Evolutionary conservation across 2,888 invertebrate genomes (phyloP), one percentile per base, ranked within the genome.

Genomic region (Craniophora ligustri): DNA sequence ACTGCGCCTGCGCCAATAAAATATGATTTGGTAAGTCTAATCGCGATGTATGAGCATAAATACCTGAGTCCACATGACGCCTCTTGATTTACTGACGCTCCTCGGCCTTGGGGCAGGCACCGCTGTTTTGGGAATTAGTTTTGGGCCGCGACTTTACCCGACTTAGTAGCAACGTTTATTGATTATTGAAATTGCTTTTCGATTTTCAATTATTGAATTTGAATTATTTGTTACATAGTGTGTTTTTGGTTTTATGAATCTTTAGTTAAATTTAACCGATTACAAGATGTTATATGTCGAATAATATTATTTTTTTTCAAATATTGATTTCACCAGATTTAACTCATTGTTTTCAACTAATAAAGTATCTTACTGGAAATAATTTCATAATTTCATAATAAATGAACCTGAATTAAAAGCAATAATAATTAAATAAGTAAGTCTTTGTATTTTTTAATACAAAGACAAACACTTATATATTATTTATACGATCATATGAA

Each of bases 1-100:
- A 32, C 19, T 45, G 44, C 47, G 40, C n/a, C 28, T 55, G 64
- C 71, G 68, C 75, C 76, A 77, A 84, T 86, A 85, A 85, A 87
- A 83, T 80, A 78, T 74, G 65, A 79, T 88, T 88, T 86, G 86
- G 85, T 85, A 88, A 88, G 76, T 72, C 78, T 84, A 85, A 85
- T 84, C 82, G 79, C 76, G 77, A 79, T 81, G 84, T 75, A 76
- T 73, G 74, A 75, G 71, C 82, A 82, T 87, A 87, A 83, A 75
- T 74, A 75, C 75, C 69, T 67, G 69, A 76, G 79, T 67, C 89
- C 82, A 70, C 91, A 89, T 90, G 91, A 81, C 79, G 87, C 82
- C 88, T 58, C 35, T 67, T 86, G 86, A 87, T 86, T 83, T 82
- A 82, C 75, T 40, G 73, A 42, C 63, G 35, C 44, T 46, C 59